A percentile compares a stretch with the other conserved stretches of the same genome.
Evolutionary conservation across 2,888 invertebrate genomes (phyloP).

Genomic region (Coelogynopora nodosa): DNA sequence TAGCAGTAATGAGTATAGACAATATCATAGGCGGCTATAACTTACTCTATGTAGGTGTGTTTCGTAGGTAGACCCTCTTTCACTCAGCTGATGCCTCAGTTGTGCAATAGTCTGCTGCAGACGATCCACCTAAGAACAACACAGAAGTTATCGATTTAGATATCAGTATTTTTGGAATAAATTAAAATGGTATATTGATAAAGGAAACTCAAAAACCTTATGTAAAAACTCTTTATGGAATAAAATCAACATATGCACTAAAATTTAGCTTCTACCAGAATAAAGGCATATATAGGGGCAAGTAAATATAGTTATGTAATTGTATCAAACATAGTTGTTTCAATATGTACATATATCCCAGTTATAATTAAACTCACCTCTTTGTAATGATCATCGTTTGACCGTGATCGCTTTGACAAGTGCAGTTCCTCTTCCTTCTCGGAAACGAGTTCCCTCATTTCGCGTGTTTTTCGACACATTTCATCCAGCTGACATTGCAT

Average conservation of each 20-base stretch:
- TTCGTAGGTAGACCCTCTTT: neutral
- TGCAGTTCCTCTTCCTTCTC: neutral
- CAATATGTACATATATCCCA: too few relatives aligned
- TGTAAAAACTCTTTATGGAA: too few relatives aligned
- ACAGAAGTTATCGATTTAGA: neutral
- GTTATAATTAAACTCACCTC: too few relatives aligned
- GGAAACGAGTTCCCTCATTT: neutral
- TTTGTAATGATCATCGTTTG: neutral
- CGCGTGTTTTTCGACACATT: neutral
- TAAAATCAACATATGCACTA: too few relatives aligned
- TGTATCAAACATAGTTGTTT: neutral
- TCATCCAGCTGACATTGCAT: neutral
- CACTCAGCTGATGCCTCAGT: neutral
- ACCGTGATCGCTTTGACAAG: neutral
- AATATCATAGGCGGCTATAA: neutral
- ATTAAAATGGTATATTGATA: too few relatives aligned
- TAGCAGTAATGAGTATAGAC: neutral
- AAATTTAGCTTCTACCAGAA: too few relatives aligned
- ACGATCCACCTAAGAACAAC: neutral
- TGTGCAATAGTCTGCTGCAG: neutral
- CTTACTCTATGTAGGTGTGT: neutral
- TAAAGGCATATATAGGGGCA: too few relatives aligned
- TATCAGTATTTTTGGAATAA: neutral
- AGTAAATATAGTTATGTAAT: neutral
- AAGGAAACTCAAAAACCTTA: neutral